Conservation (phyloP, 2,888 invertebrate species). For the Megaustenia siamemsis region DNA sequence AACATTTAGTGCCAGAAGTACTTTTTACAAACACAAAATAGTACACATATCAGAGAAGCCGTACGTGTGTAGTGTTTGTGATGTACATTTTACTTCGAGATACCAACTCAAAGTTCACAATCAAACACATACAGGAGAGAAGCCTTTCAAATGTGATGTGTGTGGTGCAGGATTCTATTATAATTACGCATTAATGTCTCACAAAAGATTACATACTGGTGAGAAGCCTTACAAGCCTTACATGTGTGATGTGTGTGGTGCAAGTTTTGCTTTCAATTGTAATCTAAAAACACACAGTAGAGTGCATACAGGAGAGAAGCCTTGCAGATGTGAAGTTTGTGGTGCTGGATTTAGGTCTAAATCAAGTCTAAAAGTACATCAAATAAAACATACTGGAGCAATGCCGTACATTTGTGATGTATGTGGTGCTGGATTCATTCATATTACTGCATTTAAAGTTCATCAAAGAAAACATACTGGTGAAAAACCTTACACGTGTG, state of each 20-base stretch:
- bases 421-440: conserved; percentile 7
- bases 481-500: conserved; percentile 19
- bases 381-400: conserved; percentile 18
- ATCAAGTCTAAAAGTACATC: neutral
- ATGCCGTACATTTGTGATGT: conserved; percentile 41
- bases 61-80: no score
- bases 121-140: no score
- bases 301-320: conserved; percentile 39
- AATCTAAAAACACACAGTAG: conserved; percentile 27
- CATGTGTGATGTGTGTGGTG: conserved; percentile 37
- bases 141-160: no score
- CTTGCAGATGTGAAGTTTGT: conserved; percentile 42
- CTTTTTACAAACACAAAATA: no score
- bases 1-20: no score
- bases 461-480: conserved; percentile 24
- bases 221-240: no score
- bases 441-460: neutral
- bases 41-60: no score
- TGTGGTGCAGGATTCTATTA: no score
- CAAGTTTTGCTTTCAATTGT: conserved; percentile 14
- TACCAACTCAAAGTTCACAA: no score
- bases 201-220: no score
- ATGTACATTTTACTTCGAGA: no score
- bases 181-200: no score
- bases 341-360: neutral